Evolutionary conservation across 2,797 vertebrate genomes (phyloP).

Genomic region (Lepidocolaptes lacrymiger): DNA sequence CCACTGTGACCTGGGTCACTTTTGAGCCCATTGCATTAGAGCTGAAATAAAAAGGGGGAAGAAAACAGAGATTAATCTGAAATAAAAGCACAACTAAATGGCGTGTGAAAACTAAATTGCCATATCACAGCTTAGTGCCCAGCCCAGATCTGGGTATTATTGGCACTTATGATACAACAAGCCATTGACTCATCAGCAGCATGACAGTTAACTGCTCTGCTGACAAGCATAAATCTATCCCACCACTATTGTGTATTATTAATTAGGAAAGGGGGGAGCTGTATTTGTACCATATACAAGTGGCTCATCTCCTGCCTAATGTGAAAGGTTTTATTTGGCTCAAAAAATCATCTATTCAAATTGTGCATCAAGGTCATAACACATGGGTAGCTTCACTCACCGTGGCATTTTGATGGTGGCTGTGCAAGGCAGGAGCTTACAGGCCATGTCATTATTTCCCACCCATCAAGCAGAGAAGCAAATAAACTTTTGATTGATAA

Average conservation of each 20-base stretch:
- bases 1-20: slow-evolving; percentile 9
- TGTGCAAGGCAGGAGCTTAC: neutral
- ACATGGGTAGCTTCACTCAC: slow-evolving; percentile 32
- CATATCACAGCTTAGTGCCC: slow-evolving; percentile 50
- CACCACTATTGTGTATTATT: slow-evolving; percentile 53
- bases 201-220: slow-evolving; percentile 62
- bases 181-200: slow-evolving; percentile 70
- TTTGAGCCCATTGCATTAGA: neutral
- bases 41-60: neutral
- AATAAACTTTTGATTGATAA: slow-evolving; percentile 59
- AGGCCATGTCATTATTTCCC: neutral
- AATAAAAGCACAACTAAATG: slow-evolving; percentile 66
- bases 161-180: slow-evolving; percentile 67
- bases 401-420: slow-evolving; percentile 42
- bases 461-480: slow-evolving; percentile 14
- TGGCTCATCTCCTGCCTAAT: slow-evolving; percentile 61
- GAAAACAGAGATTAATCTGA: slow-evolving; percentile 40
- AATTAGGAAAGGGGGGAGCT: slow-evolving; percentile 58
- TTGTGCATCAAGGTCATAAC: slow-evolving; percentile 59
- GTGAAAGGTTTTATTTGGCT: slow-evolving; percentile 62
- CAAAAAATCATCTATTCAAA: slow-evolving; percentile 52
- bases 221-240: slow-evolving; percentile 70
- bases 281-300: neutral
- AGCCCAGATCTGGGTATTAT: slow-evolving; percentile 45
- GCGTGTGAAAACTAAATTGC: slow-evolving; percentile 62